These are phyloP conservation scores for Acropora tenuis DNA, from an alignment of 64 coral and sea anemone genomes.

Conservation along the genomic window DNA sequence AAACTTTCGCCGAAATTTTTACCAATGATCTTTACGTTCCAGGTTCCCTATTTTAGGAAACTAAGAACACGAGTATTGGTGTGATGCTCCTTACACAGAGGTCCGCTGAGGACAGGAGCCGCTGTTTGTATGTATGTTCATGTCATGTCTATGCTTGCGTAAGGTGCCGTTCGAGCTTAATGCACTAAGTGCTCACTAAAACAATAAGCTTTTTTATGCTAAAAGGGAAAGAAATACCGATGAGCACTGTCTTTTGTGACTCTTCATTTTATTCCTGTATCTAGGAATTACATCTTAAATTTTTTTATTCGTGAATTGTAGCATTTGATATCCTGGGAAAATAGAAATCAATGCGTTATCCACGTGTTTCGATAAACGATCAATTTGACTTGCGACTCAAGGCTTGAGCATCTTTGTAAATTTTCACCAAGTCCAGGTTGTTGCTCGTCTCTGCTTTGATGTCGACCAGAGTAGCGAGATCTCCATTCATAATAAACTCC, in stretches of 20 bases:
- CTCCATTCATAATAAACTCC: conserved; percentile 16
- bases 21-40: too few relatives aligned
- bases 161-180: too few relatives aligned
- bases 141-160: too few relatives aligned
- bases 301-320: neutral
- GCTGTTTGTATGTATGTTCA: too few relatives aligned
- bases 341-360: conserved; percentile 1
- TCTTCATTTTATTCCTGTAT: neutral
- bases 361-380: conserved; percentile 5
- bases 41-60: too few relatives aligned
- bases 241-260: neutral
- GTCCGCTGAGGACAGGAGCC: too few relatives aligned
- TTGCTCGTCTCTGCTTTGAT: conserved; percentile 1
- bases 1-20: too few relatives aligned
- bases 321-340: neutral
- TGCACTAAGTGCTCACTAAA: too few relatives aligned
- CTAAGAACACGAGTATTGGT: too few relatives aligned
- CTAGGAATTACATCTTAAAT: conserved; percentile 5
- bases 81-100: too few relatives aligned
- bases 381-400: neutral
- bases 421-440: conserved; percentile 3
- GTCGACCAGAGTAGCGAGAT: conserved; percentile 10
- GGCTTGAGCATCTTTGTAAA: conserved; percentile 16
- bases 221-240: neutral
- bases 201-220: too few relatives aligned